Percentiles rank a stretch among this genome's conserved stretches.
Evolutionary conservation across 2,113 vertebrate species (phyloP).

Genomic region (Hystrix brachyura): DNA sequence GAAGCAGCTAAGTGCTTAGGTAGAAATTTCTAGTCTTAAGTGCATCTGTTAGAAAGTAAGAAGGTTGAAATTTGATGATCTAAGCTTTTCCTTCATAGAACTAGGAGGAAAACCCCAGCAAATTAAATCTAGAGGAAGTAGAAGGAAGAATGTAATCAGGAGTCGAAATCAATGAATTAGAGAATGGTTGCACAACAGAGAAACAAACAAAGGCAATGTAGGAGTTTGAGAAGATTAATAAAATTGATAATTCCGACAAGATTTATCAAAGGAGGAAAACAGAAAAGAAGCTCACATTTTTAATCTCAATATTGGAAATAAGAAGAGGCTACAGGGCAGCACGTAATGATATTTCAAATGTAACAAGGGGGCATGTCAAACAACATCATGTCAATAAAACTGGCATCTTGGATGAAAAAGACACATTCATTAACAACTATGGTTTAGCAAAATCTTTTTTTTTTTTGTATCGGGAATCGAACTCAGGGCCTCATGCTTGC

Average conservation of each 20-base stretch:
- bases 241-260: neutral
- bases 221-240: neutral
- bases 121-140: neutral
- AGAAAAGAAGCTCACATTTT: neutral
- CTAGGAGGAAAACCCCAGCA: neutral
- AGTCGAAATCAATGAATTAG: too few relatives aligned
- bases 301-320: neutral
- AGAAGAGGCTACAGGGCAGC: neutral
- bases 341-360: neutral
- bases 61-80: neutral
- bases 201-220: neutral
- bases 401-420: neutral
- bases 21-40: neutral
- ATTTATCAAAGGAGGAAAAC: fast-evolving
- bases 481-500: too few relatives aligned
- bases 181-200: fast-evolving
- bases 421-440: neutral
- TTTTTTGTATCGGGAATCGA: too few relatives aligned
- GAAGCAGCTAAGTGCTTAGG: neutral
- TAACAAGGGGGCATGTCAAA: neutral
- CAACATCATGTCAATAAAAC: neutral
- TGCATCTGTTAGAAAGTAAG: neutral
- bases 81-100: neutral
- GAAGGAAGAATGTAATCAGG: neutral
- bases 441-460: neutral